These are phyloP conservation scores for Myripristis murdjan DNA, from an alignment of 2,797 vertebrate species.

Conservation along the genomic window DNA sequence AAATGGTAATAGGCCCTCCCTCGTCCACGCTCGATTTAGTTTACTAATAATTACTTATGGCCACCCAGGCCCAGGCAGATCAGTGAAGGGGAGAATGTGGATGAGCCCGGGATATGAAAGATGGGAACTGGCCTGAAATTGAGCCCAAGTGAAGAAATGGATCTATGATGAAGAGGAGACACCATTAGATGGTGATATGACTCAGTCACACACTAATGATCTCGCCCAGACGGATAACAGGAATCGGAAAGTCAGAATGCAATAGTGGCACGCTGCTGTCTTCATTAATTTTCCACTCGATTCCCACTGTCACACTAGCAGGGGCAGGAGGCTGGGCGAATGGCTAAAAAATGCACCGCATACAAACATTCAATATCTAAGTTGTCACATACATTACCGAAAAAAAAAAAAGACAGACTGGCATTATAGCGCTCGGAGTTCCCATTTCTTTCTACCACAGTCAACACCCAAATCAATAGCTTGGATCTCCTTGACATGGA, in stretches of 20 bases:
- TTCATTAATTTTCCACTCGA: constrained; percentile 38
- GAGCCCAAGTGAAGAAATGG: constrained; percentile 21
- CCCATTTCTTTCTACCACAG: constrained; percentile 23
- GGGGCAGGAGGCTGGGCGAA: constrained; percentile 9
- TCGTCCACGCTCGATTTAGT: constrained; percentile 61
- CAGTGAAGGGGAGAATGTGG: constrained; percentile 49
- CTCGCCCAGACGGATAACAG: constrained; percentile 35
- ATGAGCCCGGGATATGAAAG: constrained; percentile 44
- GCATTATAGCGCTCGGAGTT: background rate
- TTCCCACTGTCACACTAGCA: constrained; percentile 33
- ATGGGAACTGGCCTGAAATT: constrained; percentile 49
- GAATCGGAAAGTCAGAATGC: background rate
- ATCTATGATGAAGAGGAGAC: constrained; percentile 44
- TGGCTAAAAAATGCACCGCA: constrained; percentile 14
- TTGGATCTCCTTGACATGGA: constrained; percentile 46
- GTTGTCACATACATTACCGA: constrained; percentile 9
- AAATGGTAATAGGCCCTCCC: constrained; percentile 55
- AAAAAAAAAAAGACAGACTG: background rate
- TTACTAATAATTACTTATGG: constrained; percentile 75
- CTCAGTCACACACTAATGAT: constrained; percentile 45
- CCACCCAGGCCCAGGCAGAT: constrained; percentile 39
- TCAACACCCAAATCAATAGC: constrained; percentile 58
- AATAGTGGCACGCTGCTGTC: constrained; percentile 4
- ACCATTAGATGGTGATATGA: constrained; percentile 30
- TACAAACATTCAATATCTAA: constrained; percentile 41